phyloP scores from a whole-genome alignment of 1,140 invertebrate species.

The Amphibalanus amphitrite region DNA sequence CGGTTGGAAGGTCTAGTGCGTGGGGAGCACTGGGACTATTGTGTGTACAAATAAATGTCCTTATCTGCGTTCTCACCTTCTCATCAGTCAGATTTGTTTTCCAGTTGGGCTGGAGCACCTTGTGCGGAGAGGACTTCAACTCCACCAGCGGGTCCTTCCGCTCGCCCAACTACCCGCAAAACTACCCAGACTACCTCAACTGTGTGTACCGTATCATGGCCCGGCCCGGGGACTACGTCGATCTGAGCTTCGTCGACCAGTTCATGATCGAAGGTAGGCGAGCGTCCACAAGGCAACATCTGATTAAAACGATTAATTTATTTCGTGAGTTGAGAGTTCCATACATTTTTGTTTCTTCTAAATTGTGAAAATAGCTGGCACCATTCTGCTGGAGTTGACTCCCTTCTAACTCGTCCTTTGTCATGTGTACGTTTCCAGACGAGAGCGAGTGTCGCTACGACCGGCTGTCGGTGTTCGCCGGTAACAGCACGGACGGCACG shows the following conservation, averaged over 20 bases:
- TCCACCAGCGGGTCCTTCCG: conserved; percentile 33
- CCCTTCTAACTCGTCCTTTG: too few relatives aligned
- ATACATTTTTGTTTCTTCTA: too few relatives aligned
- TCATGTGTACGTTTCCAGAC: conserved; percentile 4
- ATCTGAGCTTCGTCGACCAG: conserved; percentile 20
- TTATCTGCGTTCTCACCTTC: too few relatives aligned
- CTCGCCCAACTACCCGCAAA: conserved; percentile 51
- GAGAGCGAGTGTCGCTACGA: conserved; percentile 15
- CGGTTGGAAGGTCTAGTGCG: too few relatives aligned
- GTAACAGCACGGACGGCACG: conserved; percentile 14
- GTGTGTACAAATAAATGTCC: too few relatives aligned
- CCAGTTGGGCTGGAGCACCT: conserved; percentile 36
- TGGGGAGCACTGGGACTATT: too few relatives aligned
- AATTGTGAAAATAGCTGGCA: too few relatives aligned
- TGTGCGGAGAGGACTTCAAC: conserved; percentile 53
- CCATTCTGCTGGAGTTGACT: too few relatives aligned
- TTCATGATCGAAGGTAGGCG: conserved; percentile 28
- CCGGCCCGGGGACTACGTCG: conserved; percentile 18
- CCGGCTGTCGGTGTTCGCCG: conserved; percentile 21
- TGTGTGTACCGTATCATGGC: conserved; percentile 50
- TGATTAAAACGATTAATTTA: too few relatives aligned
- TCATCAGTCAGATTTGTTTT: too few relatives aligned
- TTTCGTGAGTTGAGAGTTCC: too few relatives aligned
- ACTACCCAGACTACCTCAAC: conserved; percentile 37
- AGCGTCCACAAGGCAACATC: too few relatives aligned